phyloP scores from a whole-genome alignment of 2,113 vertebrate genomes.

The Marmota monax region DNA sequence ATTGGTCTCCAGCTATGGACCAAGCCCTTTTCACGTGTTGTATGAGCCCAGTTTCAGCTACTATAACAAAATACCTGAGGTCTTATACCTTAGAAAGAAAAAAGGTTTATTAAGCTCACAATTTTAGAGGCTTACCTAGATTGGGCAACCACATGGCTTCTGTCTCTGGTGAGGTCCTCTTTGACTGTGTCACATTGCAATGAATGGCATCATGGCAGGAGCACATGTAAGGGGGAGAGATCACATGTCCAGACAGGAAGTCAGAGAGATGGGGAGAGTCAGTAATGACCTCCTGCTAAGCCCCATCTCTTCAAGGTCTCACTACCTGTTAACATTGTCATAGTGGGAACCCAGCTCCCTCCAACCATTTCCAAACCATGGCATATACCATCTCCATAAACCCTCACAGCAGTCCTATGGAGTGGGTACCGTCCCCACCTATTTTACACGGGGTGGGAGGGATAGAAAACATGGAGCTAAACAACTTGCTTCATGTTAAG shows the following conservation, averaged over 20 bases:
- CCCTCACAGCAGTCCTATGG: background rate
- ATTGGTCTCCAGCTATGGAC: background rate
- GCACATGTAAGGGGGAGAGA: background rate
- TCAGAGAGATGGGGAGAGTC: background rate
- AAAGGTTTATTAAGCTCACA: background rate
- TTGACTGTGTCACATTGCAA: background rate
- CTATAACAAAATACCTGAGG: background rate
- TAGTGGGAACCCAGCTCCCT: background rate
- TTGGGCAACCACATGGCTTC: background rate
- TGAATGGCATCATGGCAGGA: background rate
- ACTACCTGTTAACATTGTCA: background rate
- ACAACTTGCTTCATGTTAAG: background rate
- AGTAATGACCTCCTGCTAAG: background rate
- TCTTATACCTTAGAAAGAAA: background rate
- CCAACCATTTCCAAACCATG: background rate
- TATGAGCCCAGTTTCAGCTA: background rate
- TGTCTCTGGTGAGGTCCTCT: background rate
- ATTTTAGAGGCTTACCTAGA: background rate
- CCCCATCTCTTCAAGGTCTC: background rate
- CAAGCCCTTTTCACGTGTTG: background rate
- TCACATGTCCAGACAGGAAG: background rate
- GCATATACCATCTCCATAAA: too few species aligned
- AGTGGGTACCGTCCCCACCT: too few species aligned
- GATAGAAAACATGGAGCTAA: rapidly evolving
- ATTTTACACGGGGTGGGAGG: rapidly evolving